Base-by-base conservation (phyloP, 1,140 invertebrate genomes). In the Dinothrombium tinctorium region DNA sequence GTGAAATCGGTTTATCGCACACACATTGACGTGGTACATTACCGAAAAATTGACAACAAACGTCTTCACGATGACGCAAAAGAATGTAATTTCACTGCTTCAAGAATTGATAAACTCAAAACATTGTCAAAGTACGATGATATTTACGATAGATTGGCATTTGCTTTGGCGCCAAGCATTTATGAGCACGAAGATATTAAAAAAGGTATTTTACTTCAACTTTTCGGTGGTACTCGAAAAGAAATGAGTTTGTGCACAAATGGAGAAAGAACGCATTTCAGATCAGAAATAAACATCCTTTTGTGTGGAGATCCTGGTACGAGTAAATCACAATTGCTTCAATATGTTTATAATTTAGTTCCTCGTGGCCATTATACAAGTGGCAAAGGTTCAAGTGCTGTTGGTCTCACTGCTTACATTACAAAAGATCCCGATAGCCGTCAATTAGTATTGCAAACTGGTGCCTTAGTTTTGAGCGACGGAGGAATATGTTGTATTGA, bases 401-500 rank as follows among this genome's bases (percentile, higher is more conserved):
- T 98, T 1, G 94, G 94, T 53, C 65, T 99, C 37, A 98, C 92
- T 11, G 94, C 94, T n/a, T 98, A 92, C 57, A 75, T 99, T 26
- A 92, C 86, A 24, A 90, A 87, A 61, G 94, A 99, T 63, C 82
- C 89, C 0, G 92, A 99, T 59, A 94, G 87, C 0, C 64, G 74
- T 12, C 89, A 96, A 58, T 61, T 94, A 15, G 81, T 92, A 17
- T 58, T 96, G 35, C 89, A 96, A 67, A 94, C 87, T 2, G 92
- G 92, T 14, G 89, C 94, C 2, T 60, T 99, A 36, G 92, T 98
- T 0, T 59, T 98, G 31, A 86, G 87, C 38, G 94, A 99, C 58
- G 98, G 96, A 59, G 94, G 94, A 26, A 81, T 99, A 41, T 99
- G 94, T 59, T 98, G 92, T 53, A 98, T 99, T 53, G 94, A 98